These are phyloP conservation scores for Epinephelus lanceolatus DNA, from an alignment of 2,113 vertebrate genomes.

Conservation along the genomic window DNA sequence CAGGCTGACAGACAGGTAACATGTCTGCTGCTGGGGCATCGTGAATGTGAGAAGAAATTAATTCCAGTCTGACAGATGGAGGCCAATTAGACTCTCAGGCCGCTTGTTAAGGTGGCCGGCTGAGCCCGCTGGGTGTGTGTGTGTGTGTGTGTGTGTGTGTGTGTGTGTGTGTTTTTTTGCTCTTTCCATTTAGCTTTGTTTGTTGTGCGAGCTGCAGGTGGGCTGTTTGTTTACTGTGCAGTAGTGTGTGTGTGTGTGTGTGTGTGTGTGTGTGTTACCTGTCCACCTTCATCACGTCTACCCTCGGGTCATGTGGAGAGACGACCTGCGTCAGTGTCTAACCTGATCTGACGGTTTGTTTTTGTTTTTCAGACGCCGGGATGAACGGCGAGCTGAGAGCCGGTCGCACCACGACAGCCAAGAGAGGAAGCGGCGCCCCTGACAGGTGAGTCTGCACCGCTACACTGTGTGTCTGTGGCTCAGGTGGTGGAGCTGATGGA, in stretches of 20 bases:
- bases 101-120: slow-evolving; percentile 29
- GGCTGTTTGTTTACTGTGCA: neutral
- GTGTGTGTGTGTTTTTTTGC: slow-evolving; percentile 3
- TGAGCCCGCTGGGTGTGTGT: slow-evolving; percentile 29
- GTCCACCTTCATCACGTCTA: slow-evolving; percentile 8
- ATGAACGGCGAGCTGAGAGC: slow-evolving; percentile 67
- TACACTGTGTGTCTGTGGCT: neutral
- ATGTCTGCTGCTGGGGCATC: slow-evolving; percentile 13
- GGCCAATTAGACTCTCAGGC: slow-evolving; percentile 56
- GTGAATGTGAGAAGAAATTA: slow-evolving; percentile 40
- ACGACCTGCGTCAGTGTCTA: neutral
- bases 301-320: neutral
- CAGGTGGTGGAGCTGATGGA: neutral
- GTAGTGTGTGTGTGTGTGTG: neutral
- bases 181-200: neutral
- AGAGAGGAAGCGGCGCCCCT: slow-evolving; percentile 51
- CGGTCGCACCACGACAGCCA: slow-evolving; percentile 26
- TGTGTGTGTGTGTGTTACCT: slow-evolving; percentile 6
- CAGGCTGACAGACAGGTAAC: slow-evolving; percentile 25
- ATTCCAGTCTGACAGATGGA: slow-evolving; percentile 62
- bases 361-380: slow-evolving; percentile 44
- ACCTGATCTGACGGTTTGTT: slow-evolving; percentile 11
- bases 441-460: slow-evolving; percentile 48
- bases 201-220: neutral
- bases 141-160: slow-evolving; percentile 3